Percentiles rank a stretch among this genome's conserved stretches.
These are phyloP conservation scores for Synanthedon myopaeformis DNA, from an alignment of 2,888 invertebrate species.

Conservation along the genomic window DNA sequence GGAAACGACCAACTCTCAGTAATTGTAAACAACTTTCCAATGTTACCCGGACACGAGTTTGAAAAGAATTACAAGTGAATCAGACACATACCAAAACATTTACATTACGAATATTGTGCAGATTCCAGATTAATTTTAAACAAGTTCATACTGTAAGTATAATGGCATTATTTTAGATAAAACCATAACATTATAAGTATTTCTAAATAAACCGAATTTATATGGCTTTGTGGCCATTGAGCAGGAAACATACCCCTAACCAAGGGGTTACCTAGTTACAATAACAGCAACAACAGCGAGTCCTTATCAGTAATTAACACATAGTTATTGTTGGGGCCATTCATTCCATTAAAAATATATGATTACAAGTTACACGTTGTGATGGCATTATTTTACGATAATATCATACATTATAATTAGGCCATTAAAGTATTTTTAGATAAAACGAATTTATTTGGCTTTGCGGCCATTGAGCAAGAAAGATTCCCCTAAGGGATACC, in stretches of 20 bases:
- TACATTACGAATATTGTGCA: too few species aligned
- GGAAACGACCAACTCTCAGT: too few species aligned
- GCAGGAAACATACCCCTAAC: too few species aligned
- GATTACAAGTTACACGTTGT: conserved; percentile 15
- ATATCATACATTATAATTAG: background rate
- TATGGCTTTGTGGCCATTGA: too few species aligned
- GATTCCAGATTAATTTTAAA: too few species aligned
- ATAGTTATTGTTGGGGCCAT: conserved; percentile 37
- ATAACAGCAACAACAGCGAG: conserved; percentile 33
- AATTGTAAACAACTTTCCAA: too few species aligned
- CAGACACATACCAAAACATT: too few species aligned
- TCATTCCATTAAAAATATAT: conserved; percentile 50
- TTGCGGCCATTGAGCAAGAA: conserved; percentile 18
- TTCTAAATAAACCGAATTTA: too few species aligned
- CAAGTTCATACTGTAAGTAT: too few species aligned
- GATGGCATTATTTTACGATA: background rate
- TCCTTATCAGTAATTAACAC: conserved; percentile 52
- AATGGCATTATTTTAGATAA: background rate
- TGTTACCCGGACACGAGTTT: too few species aligned
- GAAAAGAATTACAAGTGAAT: too few species aligned
- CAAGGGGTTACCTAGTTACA: conserved; percentile 21
- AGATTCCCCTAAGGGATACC: conserved; percentile 23
- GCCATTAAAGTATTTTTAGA: background rate
- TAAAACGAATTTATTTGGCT: conserved; percentile 1
- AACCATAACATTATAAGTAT: background rate